Percentiles rank a stretch among this genome's conserved stretches.
These are phyloP conservation scores for Ephialtes manifestator DNA, from an alignment of 2,888 invertebrate species.

Conservation along the genomic window DNA sequence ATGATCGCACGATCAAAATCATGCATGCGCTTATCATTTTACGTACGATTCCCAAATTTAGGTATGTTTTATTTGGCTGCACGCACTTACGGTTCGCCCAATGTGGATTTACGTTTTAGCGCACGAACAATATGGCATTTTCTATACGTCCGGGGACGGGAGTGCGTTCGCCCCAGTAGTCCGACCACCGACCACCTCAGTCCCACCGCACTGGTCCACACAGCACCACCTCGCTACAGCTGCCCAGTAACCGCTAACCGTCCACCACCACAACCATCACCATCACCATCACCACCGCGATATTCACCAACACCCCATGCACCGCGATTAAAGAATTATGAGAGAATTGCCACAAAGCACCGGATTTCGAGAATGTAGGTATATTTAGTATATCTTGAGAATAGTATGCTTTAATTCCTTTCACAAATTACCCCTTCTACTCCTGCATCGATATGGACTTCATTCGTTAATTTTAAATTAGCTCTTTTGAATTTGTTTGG, in stretches of 20 bases:
- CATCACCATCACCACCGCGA: conserved; percentile 86
- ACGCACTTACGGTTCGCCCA: conserved; percentile 78
- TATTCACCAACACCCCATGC: conserved; percentile 85
- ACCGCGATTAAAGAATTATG: conserved; percentile 82
- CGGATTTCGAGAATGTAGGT: conserved; percentile 79
- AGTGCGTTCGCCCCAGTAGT: conserved; percentile 89
- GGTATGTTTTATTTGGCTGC: conserved; percentile 59
- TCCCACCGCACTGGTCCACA: conserved; percentile 87
- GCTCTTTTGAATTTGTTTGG: too few species aligned
- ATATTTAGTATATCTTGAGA: conserved; percentile 55
- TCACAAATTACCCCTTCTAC: background rate
- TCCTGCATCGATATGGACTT: background rate
- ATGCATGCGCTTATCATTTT: conserved; percentile 41
- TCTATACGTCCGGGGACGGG: conserved; percentile 86
- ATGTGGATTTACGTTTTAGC: conserved; percentile 84
- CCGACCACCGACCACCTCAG: conserved; percentile 86
- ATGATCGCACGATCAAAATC: conserved; percentile 21
- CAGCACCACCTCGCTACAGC: conserved; percentile 88
- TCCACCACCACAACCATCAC: conserved; percentile 87
- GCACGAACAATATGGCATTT: conserved; percentile 86
- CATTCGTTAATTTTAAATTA: too few species aligned
- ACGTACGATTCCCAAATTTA: conserved; percentile 9
- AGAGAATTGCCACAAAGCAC: conserved; percentile 77
- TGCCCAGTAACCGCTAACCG: conserved; percentile 88
- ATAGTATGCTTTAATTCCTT: background rate